Evolutionary conservation across 1,140 invertebrate species (phyloP).

Genomic region (Psilanteris sp.): DNA sequence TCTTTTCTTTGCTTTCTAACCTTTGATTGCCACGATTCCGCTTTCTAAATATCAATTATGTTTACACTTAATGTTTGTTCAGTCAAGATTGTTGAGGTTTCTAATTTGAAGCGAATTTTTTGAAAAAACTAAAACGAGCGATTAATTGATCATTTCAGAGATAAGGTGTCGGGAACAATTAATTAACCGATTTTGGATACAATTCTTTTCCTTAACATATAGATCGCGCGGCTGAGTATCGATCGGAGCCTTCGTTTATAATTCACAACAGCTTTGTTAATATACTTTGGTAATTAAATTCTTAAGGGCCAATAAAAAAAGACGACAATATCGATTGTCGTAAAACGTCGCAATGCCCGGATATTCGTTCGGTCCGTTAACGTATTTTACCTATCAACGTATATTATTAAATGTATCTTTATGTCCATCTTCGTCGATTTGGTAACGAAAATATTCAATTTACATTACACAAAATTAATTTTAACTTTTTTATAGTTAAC

Average conservation of each 20-base stretch:
- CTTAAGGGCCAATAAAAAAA: slow-evolving; percentile 19
- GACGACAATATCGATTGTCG: slow-evolving; percentile 19
- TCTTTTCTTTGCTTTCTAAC: no score
- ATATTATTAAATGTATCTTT: slow-evolving; percentile 35
- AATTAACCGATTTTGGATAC: slow-evolving; percentile 11
- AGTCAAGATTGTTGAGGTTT: no score
- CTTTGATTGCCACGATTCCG: no score
- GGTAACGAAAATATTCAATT: slow-evolving; percentile 28
- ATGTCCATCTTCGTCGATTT: slow-evolving; percentile 13
- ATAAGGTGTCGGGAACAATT: slow-evolving; percentile 9
- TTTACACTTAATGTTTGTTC: no score
- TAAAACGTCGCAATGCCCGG: slow-evolving; percentile 23
- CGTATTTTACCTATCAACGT: slow-evolving; percentile 11
- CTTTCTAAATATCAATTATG: no score
- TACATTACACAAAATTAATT: slow-evolving; percentile 21
- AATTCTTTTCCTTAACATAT: slow-evolving; percentile 12
- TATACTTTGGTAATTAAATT: slow-evolving; percentile 14
- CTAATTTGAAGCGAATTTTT: no score
- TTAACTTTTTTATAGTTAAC: slow-evolving; percentile 6
- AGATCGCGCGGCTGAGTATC: slow-evolving; percentile 17
- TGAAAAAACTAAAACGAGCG: background rate
- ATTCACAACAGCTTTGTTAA: slow-evolving; percentile 23
- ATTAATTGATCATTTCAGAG: slow-evolving; percentile 1
- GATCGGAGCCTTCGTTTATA: slow-evolving; percentile 1
- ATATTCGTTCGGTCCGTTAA: slow-evolving; percentile 21